A percentile compares a stretch with the other conserved stretches of the same genome.
Conservation (phyloP, 2,888 invertebrate genomes). For the Oscheius sp. region DNA sequence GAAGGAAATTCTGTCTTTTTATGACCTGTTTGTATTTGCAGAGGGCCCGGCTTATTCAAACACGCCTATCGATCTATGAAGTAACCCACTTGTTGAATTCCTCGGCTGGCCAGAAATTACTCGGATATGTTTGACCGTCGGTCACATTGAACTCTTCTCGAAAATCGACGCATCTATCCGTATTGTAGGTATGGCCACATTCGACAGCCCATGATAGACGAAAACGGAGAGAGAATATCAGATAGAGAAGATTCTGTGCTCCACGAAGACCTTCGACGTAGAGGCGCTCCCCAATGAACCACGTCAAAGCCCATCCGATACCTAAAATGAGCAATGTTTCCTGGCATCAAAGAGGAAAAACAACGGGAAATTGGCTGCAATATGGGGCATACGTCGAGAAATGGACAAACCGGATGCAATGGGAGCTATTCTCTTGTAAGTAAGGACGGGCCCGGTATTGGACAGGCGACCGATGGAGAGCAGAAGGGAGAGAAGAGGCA, state of each 20-base stretch:
- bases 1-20: neutral
- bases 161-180: conserved; percentile 43
- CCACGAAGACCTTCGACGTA: conserved; percentile 50
- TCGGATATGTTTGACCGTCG: conserved; percentile 45
- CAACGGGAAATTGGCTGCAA: neutral
- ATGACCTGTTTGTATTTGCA: conserved; percentile 26
- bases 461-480: conserved; percentile 52
- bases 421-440: conserved; percentile 55
- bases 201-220: conserved; percentile 50
- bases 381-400: neutral
- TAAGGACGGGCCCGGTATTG: conserved; percentile 47
- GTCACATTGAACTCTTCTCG: conserved; percentile 41
- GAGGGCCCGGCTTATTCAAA: conserved; percentile 33
- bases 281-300: conserved; percentile 53
- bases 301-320: conserved; percentile 61
- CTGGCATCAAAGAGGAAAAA: neutral
- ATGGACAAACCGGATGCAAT: conserved; percentile 51
- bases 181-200: conserved; percentile 44
- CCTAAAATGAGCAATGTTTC: conserved; percentile 40
- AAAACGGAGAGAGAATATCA: conserved; percentile 49
- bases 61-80: conserved; percentile 23
- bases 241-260: conserved; percentile 49
- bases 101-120: conserved; percentile 64
- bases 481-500: conserved; percentile 54
- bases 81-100: conserved; percentile 57